These are phyloP conservation scores for Malaclemys terrapin DNA, from an alignment of 2,113 vertebrate genomes.

Conservation along the genomic window DNA sequence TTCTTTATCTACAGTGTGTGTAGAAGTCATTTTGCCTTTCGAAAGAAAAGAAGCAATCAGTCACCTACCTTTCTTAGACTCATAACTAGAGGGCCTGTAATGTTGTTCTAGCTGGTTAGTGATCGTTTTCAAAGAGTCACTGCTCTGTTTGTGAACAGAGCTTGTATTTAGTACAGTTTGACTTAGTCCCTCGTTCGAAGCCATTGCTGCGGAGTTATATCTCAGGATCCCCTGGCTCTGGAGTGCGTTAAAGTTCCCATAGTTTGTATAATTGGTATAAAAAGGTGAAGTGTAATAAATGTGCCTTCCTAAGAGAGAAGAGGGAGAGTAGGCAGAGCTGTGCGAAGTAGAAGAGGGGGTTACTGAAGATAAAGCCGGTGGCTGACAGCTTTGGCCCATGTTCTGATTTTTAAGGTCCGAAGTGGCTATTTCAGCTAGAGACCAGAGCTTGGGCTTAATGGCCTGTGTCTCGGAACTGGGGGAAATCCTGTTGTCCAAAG, in stretches of 20 bases:
- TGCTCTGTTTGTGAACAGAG: slow-evolving; percentile 86
- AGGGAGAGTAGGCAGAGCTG: slow-evolving; percentile 89
- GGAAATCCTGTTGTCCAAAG: slow-evolving; percentile 85
- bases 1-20: not conserved
- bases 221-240: slow-evolving; percentile 96
- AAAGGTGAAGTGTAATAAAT: slow-evolving; percentile 99
- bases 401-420: slow-evolving; percentile 94
- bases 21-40: not conserved
- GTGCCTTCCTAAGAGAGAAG: slow-evolving; percentile 95
- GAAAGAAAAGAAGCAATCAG: not conserved
- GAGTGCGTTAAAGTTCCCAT: slow-evolving; percentile 95
- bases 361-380: slow-evolving; percentile 83
- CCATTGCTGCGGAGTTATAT: slow-evolving; percentile 88
- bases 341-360: slow-evolving; percentile 85
- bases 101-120: slow-evolving; percentile 88
- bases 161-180: slow-evolving; percentile 82
- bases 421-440: slow-evolving; percentile 97
- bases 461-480: slow-evolving; percentile 84
- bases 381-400: slow-evolving; percentile 81
- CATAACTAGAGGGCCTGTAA: slow-evolving; percentile 90
- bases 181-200: slow-evolving; percentile 87
- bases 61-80: slow-evolving; percentile 96
- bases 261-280: slow-evolving; percentile 98
- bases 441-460: slow-evolving; percentile 96
- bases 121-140: slow-evolving; percentile 90